Conservation (phyloP, 2,888 invertebrate genomes). For the Gymnosoma rotundatum region DNA sequence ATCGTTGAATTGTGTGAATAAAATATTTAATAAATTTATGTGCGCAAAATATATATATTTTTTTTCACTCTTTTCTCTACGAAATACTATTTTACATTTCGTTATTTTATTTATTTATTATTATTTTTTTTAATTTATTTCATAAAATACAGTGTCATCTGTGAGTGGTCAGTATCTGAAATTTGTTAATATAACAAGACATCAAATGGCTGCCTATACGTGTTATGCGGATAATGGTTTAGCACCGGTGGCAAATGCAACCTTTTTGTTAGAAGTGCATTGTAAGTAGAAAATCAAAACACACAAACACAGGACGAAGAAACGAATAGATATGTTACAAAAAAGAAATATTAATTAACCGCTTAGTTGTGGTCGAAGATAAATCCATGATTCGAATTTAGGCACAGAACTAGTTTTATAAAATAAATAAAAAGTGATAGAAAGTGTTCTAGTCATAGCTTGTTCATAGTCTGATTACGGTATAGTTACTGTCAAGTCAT, state of each 20-base stretch:
- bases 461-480: no score
- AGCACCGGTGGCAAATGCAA: conserved; percentile 90
- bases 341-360: no score
- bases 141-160: conserved; percentile 84
- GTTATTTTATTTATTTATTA: no score
- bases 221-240: conserved; percentile 93
- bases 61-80: no score
- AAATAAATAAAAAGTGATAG: no score
- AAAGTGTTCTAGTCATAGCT: no score
- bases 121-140: conserved; percentile 11
- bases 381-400: no score
- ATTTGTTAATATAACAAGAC: conserved; percentile 88
- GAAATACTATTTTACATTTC: neutral
- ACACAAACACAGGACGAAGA: neutral
- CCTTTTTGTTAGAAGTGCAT: conserved; percentile 92
- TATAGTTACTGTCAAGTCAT: no score
- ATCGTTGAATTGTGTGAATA: conserved; percentile 40
- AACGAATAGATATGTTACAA: neutral
- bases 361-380: no score
- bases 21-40: conserved; percentile 49
- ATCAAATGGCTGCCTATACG: conserved; percentile 89
- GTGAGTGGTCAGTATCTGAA: conserved; percentile 90
- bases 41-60: neutral
- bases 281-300: conserved; percentile 86
- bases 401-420: no score